phyloP scores from a whole-genome alignment of 2,113 vertebrate species.

The Conger conger region DNA sequence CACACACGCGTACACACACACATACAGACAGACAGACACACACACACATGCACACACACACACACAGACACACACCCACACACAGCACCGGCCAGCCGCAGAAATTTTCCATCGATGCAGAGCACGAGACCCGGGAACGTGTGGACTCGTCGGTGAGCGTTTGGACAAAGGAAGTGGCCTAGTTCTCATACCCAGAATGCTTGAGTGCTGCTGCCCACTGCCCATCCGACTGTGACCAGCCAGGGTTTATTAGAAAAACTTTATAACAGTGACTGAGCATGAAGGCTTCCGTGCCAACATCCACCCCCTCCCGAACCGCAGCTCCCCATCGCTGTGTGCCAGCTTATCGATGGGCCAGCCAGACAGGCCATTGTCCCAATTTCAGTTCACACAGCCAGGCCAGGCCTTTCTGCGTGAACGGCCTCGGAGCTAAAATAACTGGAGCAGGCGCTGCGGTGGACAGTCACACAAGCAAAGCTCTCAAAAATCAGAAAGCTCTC shows the following conservation, averaged over 20 bases:
- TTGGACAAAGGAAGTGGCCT: background rate
- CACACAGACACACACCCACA: no score
- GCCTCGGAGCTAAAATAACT: background rate
- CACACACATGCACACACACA: no score
- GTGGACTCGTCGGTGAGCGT: background rate
- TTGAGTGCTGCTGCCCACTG: background rate
- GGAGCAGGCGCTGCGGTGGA: background rate
- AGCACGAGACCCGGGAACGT: background rate
- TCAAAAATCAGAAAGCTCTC: background rate
- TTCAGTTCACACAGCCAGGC: constrained; percentile 16
- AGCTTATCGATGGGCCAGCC: constrained; percentile 19
- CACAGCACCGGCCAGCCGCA: background rate
- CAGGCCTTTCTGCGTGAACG: constrained; percentile 16
- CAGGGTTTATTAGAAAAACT: background rate
- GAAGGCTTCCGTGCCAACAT: background rate
- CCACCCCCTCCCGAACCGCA: constrained; percentile 8
- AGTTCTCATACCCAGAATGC: constrained; percentile 6
- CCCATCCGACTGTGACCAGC: background rate
- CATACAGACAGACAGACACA: no score
- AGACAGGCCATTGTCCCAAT: constrained; percentile 9
- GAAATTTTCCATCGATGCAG: background rate
- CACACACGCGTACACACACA: no score
- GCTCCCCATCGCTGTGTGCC: constrained; percentile 6
- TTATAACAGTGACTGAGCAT: constrained; percentile 1
- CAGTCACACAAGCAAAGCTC: background rate